A percentile compares a stretch with the other conserved stretches of the same genome.
These are phyloP conservation scores for Gavia stellata DNA, from an alignment of 2,113 vertebrate genomes.

Conservation along the genomic window DNA sequence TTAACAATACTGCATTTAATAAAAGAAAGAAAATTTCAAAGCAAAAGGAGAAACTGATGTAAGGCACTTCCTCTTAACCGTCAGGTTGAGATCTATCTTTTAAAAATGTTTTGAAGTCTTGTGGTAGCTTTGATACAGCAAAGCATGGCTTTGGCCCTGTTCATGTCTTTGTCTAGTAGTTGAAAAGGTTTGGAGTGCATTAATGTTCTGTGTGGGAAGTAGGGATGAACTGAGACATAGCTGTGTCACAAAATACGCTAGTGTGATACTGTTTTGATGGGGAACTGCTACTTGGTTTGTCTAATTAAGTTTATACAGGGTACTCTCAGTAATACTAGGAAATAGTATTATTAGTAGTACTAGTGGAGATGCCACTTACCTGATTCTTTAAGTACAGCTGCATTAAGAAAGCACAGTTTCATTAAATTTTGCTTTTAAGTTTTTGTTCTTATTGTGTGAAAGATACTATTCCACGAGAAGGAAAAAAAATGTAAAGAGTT, in stretches of 20 bases:
- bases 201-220: not conserved
- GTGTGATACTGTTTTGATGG: not conserved
- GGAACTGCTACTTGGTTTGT: not conserved
- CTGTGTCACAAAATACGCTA: not conserved
- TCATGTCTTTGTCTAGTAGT: not conserved
- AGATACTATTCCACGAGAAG: not conserved
- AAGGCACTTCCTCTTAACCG: not conserved
- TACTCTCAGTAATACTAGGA: not conserved
- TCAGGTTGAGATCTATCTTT: not conserved
- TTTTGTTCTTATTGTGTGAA: not conserved
- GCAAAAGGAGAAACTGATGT: not conserved
- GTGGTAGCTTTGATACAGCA: not conserved
- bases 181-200: not conserved
- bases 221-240: not conserved
- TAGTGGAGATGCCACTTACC: not conserved
- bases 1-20: not conserved
- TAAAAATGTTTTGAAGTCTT: not conserved
- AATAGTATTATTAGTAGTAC: not conserved
- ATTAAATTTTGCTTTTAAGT: not conserved
- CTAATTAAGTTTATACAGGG: not conserved
- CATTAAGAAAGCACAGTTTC: not conserved
- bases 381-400: not conserved
- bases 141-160: not conserved
- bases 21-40: not conserved
- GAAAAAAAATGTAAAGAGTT: not conserved